Percentiles rank a stretch among this genome's conserved stretches.
These are phyloP conservation scores for Nothoprocta pentlandii DNA, from an alignment of 2,113 vertebrate genomes.

Conservation along the genomic window DNA sequence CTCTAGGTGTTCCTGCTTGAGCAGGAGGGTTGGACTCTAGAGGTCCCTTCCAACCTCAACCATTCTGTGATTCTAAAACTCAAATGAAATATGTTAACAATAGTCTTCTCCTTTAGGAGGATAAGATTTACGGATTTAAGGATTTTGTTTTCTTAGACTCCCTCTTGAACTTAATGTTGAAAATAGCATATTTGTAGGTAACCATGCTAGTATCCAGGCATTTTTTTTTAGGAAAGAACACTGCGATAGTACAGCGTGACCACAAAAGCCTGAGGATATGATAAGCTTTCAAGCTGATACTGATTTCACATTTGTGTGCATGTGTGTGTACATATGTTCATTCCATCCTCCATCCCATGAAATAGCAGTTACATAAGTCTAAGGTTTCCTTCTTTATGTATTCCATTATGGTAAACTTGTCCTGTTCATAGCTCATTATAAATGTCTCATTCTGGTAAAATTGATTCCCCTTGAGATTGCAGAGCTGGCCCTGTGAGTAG, in stretches of 20 bases:
- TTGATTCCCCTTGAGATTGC: background rate
- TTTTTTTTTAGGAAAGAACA: background rate
- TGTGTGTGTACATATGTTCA: background rate
- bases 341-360: background rate
- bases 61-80: no score
- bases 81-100: background rate
- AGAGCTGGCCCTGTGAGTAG: background rate
- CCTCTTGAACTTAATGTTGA: background rate
- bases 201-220: background rate
- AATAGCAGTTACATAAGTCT: background rate
- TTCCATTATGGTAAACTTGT: background rate
- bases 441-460: background rate
- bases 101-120: background rate
- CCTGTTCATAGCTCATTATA: background rate
- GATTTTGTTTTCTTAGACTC: background rate
- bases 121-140: background rate
- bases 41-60: no score
- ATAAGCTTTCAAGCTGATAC: background rate
- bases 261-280: background rate
- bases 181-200: background rate
- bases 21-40: no score
- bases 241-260: background rate
- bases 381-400: background rate
- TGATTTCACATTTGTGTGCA: background rate
- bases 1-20: no score